Evolutionary conservation across 1,140 invertebrate species (phyloP).

Genomic region (Brachionus angularis): DNA sequence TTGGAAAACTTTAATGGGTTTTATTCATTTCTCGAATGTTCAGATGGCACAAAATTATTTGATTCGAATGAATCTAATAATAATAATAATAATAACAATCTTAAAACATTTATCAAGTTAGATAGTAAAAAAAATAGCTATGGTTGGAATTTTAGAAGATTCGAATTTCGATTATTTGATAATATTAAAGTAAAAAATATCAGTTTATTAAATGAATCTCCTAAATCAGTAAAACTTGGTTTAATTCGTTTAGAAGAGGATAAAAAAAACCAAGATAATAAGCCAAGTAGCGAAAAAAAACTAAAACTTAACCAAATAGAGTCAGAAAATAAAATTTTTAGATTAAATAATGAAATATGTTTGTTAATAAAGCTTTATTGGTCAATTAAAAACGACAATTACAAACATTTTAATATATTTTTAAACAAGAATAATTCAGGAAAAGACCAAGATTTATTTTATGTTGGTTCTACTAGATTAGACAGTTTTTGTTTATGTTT

Average conservation of each 20-base stretch:
- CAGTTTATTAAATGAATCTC: not conserved
- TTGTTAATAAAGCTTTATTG: not conserved
- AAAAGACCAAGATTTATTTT: not conserved
- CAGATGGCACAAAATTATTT: not conserved
- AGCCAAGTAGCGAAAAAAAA: too few species aligned
- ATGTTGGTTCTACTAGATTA: slow-evolving; percentile 19
- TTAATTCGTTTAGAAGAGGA: not conserved
- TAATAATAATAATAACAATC: not conserved
- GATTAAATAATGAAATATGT: slow-evolving; percentile 4
- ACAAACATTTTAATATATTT: not conserved
- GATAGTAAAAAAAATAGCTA: not conserved
- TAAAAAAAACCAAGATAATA: not conserved
- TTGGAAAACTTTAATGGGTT: too few species aligned
- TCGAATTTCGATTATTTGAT: not conserved
- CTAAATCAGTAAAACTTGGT: not conserved
- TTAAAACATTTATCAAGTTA: not conserved
- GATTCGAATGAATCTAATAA: not conserved
- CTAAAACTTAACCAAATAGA: not conserved
- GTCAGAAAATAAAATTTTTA: not conserved
- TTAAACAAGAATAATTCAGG: not conserved
- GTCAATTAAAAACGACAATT: not conserved
- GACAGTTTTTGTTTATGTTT: not conserved
- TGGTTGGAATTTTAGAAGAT: not conserved
- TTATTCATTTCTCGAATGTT: too few species aligned
- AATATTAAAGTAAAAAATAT: not conserved